phyloP scores from a whole-genome alignment of 2,888 invertebrate species.

The Diplolepis rosae region DNA sequence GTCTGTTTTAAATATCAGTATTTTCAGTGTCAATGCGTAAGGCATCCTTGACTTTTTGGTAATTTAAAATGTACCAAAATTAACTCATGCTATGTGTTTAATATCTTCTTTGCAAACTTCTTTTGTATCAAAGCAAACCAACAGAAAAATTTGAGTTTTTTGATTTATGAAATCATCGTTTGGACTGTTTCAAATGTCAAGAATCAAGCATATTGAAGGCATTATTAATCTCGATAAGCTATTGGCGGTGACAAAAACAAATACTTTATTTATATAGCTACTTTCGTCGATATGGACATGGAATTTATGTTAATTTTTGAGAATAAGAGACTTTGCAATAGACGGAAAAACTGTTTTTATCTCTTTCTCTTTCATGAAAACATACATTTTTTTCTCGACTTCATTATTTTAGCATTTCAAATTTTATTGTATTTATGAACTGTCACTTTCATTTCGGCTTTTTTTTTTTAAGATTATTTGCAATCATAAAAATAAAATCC shows the following conservation, averaged over 20 bases:
- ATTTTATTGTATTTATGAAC: not conserved
- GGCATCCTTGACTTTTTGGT: not conserved
- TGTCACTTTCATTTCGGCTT: not conserved
- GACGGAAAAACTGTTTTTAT: constrained; percentile 11
- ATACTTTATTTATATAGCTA: not conserved
- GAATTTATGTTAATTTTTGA: constrained; percentile 22
- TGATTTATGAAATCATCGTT: not conserved
- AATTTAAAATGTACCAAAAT: not conserved
- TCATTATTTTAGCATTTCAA: not conserved
- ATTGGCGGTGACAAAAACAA: not conserved
- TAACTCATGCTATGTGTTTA: not conserved
- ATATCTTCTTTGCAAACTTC: not conserved
- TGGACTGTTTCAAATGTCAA: not conserved
- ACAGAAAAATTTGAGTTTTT: not conserved
- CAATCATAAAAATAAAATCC: not conserved
- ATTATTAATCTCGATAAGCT: not conserved
- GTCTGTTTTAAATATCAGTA: not conserved
- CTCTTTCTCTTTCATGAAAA: not conserved
- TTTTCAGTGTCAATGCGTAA: not conserved
- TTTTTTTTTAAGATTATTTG: not conserved
- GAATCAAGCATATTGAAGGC: not conserved
- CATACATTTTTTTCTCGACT: not conserved
- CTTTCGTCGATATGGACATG: not conserved
- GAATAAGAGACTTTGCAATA: constrained; percentile 10
- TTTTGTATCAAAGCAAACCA: not conserved